These are phyloP conservation scores for Ramphastos sulfuratus DNA, from an alignment of 2,113 vertebrate species.

Conservation along the genomic window DNA sequence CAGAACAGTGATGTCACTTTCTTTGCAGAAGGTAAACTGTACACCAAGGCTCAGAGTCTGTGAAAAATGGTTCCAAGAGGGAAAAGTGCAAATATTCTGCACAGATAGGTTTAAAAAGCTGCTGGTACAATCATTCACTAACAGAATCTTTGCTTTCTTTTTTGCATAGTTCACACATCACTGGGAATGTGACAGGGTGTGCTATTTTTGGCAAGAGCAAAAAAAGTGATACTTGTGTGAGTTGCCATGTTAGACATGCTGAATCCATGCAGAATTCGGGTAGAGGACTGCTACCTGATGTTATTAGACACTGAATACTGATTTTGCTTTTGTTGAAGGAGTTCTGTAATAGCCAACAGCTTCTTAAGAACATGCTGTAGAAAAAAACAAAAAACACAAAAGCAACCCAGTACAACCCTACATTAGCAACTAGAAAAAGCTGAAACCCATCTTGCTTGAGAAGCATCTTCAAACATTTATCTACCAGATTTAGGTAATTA, in stretches of 20 bases:
- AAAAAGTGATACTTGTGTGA: constrained; percentile 75
- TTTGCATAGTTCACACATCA: constrained; percentile 92
- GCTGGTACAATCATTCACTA: constrained; percentile 70
- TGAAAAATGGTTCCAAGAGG: constrained; percentile 76
- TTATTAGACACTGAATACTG: constrained; percentile 94
- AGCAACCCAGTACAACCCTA: background rate
- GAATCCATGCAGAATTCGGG: constrained; percentile 78
- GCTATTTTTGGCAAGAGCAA: constrained; percentile 83
- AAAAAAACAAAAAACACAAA: background rate
- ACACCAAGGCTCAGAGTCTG: constrained; percentile 83
- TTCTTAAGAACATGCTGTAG: constrained; percentile 93
- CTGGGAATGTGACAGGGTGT: constrained; percentile 76
- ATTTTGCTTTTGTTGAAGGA: constrained; percentile 95
- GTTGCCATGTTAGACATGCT: constrained; percentile 83
- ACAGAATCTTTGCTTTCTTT: constrained; percentile 70
- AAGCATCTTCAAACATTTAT: constrained; percentile 3
- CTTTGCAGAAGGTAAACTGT: constrained; percentile 77
- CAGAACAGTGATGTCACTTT: constrained; percentile 71
- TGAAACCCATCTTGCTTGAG: background rate
- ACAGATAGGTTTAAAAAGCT: constrained; percentile 81
- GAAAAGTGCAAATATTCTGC: constrained; percentile 78
- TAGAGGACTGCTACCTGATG: constrained; percentile 89
- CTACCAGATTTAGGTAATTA: background rate
- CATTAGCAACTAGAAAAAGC: background rate
- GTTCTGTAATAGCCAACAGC: constrained; percentile 95